These are phyloP conservation scores for Panthera leo DNA, from an alignment of 2,113 vertebrate species.

Conservation along the genomic window DNA sequence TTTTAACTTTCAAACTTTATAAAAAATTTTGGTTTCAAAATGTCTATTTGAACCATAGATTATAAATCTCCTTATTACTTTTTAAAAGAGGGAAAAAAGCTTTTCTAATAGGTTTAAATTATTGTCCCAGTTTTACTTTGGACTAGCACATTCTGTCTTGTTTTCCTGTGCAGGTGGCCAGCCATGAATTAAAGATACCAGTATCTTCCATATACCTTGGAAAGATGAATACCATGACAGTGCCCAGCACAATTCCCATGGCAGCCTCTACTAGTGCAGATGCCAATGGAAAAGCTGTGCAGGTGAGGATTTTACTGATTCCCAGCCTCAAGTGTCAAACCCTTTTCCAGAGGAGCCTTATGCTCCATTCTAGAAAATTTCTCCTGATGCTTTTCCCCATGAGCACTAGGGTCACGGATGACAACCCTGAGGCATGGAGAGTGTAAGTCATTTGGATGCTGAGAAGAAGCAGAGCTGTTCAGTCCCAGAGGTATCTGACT, in stretches of 20 bases:
- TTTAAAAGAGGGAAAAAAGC: background rate
- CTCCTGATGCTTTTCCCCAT: background rate
- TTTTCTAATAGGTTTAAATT: background rate
- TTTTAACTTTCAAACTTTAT: background rate
- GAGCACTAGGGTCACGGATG: background rate
- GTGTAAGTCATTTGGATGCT: background rate
- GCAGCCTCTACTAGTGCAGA: conserved; percentile 89
- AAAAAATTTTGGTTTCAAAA: background rate
- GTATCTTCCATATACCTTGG: conserved; percentile 86
- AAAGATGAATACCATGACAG: conserved; percentile 87
- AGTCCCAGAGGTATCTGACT: background rate
- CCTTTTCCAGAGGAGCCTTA: background rate
- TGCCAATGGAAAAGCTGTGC: conserved; percentile 91
- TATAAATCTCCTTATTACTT: background rate
- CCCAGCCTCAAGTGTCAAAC: background rate
- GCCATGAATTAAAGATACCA: conserved; percentile 87
- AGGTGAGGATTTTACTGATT: conserved; percentile 79
- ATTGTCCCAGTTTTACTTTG: background rate
- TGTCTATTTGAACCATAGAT: background rate
- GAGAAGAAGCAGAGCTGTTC: background rate
- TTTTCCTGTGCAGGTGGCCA: conserved; percentile 85
- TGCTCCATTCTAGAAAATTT: background rate
- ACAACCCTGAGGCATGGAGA: background rate
- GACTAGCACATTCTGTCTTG: background rate
- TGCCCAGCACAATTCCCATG: conserved; percentile 87